Evolutionary conservation across 2,797 vertebrate genomes (phyloP).

Genomic region (Taeniopygia guttata): DNA sequence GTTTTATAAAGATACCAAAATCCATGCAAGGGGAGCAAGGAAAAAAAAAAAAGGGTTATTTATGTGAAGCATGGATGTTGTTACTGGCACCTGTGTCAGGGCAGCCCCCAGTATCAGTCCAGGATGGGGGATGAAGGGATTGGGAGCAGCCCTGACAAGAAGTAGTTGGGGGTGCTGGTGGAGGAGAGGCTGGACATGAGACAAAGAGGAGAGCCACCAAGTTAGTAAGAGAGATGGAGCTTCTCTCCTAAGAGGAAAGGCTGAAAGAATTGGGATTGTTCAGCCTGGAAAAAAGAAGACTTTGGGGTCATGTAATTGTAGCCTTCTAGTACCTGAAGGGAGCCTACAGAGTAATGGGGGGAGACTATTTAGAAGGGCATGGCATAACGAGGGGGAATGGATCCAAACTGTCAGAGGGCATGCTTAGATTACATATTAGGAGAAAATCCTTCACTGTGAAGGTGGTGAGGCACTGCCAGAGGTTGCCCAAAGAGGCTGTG

Average conservation of each 20-base stretch:
- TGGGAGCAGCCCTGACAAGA: not conserved
- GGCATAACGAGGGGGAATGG: not conserved
- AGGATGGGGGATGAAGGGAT: not conserved
- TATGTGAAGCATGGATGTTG: not conserved
- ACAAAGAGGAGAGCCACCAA: not conserved
- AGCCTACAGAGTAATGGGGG: not conserved
- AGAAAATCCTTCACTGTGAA: not conserved
- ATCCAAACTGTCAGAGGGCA: not conserved
- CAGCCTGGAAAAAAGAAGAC: not conserved
- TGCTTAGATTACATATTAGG: not conserved
- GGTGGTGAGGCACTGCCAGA: not conserved
- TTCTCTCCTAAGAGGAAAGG: not conserved
- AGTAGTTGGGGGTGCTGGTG: not conserved
- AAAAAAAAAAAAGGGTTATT: not conserved
- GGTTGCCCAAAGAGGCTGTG: not conserved
- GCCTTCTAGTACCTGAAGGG: not conserved
- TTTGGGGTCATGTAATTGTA: not conserved
- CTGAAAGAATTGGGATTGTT: not conserved
- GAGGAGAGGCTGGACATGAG: not conserved
- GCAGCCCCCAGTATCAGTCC: no score
- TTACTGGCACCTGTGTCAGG: not conserved
- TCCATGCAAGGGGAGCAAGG: not conserved
- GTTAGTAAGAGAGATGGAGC: not conserved
- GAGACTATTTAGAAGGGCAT: not conserved
- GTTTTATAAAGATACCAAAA: not conserved